Percentiles rank a stretch among this genome's conserved stretches.
phyloP scores from a whole-genome alignment of 2,888 invertebrate species.

The Steinernema hermaphroditum region DNA sequence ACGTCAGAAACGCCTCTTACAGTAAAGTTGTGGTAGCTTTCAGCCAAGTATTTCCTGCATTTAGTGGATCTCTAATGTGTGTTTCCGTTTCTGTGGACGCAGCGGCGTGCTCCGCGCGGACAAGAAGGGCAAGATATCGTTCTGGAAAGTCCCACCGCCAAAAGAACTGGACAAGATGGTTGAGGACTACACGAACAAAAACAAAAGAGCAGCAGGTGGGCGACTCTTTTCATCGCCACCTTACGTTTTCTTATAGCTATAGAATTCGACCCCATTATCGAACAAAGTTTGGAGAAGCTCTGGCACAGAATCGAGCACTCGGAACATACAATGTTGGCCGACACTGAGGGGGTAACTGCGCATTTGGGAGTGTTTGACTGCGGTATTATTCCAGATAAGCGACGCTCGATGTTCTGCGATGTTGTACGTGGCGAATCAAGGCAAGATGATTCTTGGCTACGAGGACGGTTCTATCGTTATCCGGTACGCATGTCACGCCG shows the following conservation, averaged over 20 bases:
- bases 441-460: constrained; percentile 87
- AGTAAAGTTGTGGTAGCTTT: constrained; percentile 29
- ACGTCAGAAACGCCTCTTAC: constrained; percentile 27
- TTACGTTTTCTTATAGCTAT: constrained; percentile 12
- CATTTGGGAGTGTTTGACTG: background rate
- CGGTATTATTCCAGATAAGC: constrained; percentile 40
- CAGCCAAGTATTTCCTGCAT: too few species aligned
- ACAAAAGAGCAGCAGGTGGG: constrained; percentile 12
- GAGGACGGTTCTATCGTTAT: constrained; percentile 95
- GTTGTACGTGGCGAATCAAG: constrained; percentile 89
- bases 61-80: constrained; percentile 46
- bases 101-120: constrained; percentile 6
- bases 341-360: constrained; percentile 1
- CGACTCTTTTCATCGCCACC: too few species aligned
- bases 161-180: constrained; percentile 1
- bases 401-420: constrained; percentile 69
- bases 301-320: constrained; percentile 42
- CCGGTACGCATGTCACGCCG: constrained; percentile 90
- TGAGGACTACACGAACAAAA: background rate
- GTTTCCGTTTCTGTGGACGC: constrained; percentile 32
- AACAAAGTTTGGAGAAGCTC: constrained; percentile 43
- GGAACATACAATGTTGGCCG: background rate
- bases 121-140: background rate
- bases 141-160: background rate
- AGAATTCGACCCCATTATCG: constrained; percentile 51